Conservation (phyloP, 1,140 invertebrate species). For the Pogonomyrmex californicus region DNA sequence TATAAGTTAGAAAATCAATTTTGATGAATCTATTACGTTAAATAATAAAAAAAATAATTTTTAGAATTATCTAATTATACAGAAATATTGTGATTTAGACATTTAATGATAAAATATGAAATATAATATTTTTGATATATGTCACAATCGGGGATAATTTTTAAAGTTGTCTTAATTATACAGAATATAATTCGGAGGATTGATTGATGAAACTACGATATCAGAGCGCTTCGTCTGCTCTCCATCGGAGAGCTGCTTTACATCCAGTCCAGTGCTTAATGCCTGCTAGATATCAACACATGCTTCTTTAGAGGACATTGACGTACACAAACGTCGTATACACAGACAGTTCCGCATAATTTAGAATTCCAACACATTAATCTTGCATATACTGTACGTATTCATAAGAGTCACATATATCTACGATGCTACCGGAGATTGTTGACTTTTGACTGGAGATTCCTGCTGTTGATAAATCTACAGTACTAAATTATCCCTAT, state of each 20-base stretch:
- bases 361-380: constrained; percentile 1
- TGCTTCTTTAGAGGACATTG: constrained; percentile 40
- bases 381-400: neutral
- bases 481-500: neutral
- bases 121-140: too few species aligned
- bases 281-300: constrained; percentile 21
- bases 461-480: constrained; percentile 15
- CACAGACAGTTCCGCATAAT: constrained; percentile 7
- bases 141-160: neutral
- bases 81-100: too few species aligned
- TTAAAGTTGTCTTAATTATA: neutral
- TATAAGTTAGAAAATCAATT: too few species aligned
- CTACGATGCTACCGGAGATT: neutral
- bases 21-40: too few species aligned
- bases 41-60: too few species aligned
- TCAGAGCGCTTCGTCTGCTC: neutral
- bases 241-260: neutral
- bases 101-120: too few species aligned
- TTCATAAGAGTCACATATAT: neutral
- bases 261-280: neutral
- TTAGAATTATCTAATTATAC: too few species aligned
- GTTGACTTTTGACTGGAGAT: neutral
- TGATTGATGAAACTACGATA: neutral
- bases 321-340: constrained; percentile 22
- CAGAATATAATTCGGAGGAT: neutral